phyloP scores from a whole-genome alignment of 2,797 vertebrate genomes.

The Micromesistius poutassou region DNA sequence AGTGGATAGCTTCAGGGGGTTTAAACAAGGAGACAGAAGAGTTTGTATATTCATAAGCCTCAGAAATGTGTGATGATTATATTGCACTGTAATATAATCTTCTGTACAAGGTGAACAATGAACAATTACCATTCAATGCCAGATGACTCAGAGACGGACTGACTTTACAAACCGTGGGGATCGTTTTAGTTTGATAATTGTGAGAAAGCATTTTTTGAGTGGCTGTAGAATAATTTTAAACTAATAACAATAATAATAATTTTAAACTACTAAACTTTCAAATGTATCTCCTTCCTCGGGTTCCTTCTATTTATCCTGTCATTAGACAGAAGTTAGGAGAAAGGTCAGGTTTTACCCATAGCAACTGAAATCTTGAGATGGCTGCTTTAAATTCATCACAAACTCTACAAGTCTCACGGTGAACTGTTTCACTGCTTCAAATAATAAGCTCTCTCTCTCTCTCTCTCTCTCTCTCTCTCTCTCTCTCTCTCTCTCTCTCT shows the following conservation, averaged over 20 bases:
- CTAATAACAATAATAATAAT: conserved; percentile 5
- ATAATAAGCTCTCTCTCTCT: not conserved
- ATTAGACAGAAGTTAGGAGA: not conserved
- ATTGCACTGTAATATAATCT: not conserved
- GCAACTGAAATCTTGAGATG: not conserved
- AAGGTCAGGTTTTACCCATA: conserved; percentile 1
- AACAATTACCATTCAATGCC: not conserved
- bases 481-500: too few species aligned
- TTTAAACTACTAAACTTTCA: conserved; percentile 3
- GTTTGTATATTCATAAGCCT: not conserved
- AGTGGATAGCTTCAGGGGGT: too few species aligned
- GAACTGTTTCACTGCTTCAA: not conserved
- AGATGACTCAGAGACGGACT: not conserved
- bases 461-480: too few species aligned
- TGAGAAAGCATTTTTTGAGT: not conserved
- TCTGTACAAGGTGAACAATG: not conserved
- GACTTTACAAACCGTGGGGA: not conserved
- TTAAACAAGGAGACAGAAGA: too few species aligned
- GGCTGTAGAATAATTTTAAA: not conserved
- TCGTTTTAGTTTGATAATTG: not conserved
- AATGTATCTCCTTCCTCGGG: not conserved
- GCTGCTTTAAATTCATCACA: not conserved
- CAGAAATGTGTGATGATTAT: not conserved
- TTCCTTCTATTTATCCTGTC: not conserved
- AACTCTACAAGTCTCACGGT: not conserved